These are phyloP conservation scores for Empis livida DNA, from an alignment of 2,888 invertebrate genomes.

Conservation along the genomic window DNA sequence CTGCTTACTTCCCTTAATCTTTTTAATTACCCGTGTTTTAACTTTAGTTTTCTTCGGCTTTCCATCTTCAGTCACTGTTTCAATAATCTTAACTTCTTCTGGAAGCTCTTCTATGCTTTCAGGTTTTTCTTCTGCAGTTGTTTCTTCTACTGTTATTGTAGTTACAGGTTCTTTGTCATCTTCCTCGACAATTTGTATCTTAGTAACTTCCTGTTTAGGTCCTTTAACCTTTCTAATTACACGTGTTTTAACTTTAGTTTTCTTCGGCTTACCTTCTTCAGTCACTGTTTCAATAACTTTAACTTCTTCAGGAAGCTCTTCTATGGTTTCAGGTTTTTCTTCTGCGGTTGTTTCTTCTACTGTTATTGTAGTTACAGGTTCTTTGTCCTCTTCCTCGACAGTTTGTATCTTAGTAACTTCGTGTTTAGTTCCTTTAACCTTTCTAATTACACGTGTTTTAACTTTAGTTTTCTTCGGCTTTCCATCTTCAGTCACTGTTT, in stretches of 20 bases:
- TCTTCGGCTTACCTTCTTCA: slow-evolving; percentile 12
- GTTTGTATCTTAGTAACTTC: slow-evolving; percentile 32
- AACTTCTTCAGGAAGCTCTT: slow-evolving; percentile 12
- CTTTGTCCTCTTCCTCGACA: slow-evolving; percentile 27
- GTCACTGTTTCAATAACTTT: slow-evolving; percentile 5
- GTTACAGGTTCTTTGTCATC: slow-evolving; percentile 25
- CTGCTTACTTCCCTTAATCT: slow-evolving; percentile 31
- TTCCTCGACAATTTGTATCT: slow-evolving; percentile 29
- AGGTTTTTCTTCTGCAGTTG: slow-evolving; percentile 10
- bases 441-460: slow-evolving; percentile 26
- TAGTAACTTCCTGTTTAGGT: slow-evolving; percentile 27
- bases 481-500: slow-evolving; percentile 6
- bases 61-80: slow-evolving; percentile 33
- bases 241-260: slow-evolving; percentile 24
- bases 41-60: slow-evolving; percentile 30
- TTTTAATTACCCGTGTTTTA: slow-evolving; percentile 38
- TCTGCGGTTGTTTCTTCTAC: slow-evolving; percentile 17
- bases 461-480: slow-evolving; percentile 19
- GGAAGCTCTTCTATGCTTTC: slow-evolving; percentile 26
- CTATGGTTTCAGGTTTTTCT: slow-evolving; percentile 12
- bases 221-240: slow-evolving; percentile 26
- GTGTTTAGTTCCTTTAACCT: slow-evolving; percentile 24
- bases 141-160: slow-evolving; percentile 17
- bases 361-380: slow-evolving; percentile 24
- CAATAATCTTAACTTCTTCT: slow-evolving; percentile 27